Evolutionary conservation across 2,888 invertebrate genomes (phyloP), one percentile per base, ranked within the genome.

Genomic region (Leptopilina myrica): DNA sequence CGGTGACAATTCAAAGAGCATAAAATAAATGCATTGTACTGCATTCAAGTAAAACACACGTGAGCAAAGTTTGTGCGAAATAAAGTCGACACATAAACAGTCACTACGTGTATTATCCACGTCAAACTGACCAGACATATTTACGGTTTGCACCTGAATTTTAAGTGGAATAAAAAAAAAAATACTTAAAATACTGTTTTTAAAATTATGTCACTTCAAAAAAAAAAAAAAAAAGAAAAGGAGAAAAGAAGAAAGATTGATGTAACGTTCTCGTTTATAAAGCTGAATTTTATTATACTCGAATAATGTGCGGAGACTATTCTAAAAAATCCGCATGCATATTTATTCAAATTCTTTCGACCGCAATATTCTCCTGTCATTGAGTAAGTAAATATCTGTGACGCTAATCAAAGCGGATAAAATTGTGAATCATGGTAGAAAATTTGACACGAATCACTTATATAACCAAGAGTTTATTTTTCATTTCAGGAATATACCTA

Each of bases 31-130:
- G 67, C 20, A 69, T 69, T 49, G 49, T 69, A 14, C 20, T 26
- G 69, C 69, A 69, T 69, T 69, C 49, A 69, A 69, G 69, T 53
- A 69, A 69, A 69, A 69, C 69, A 53, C 69, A 53, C 69, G 49
- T 69, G 53, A 69, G 12, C 53, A 20, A 12, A 1, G 53, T 53
- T 49, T 69, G 53, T 69, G 20, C 14, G 14, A 53, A 49, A 69
- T 33, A 33, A 33, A 33, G 33, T 33, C 33, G 53, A 53, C 69
- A 15, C 69, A 26, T 69, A 69, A 69, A 69, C 69, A 69, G 67
- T 26, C 6, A 20, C 26, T 20, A 43, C 43, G 40, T 14, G n/a
- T 14, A n/a, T 15, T 9, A n/a, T n/a, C 33, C 33, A 33, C 15
- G 53, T 69, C 20, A 69, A 26, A 20, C 26, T 53, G 14, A 15